Evolutionary conservation across 2,888 invertebrate genomes (phyloP).

Genomic region (Syritta pipiens): DNA sequence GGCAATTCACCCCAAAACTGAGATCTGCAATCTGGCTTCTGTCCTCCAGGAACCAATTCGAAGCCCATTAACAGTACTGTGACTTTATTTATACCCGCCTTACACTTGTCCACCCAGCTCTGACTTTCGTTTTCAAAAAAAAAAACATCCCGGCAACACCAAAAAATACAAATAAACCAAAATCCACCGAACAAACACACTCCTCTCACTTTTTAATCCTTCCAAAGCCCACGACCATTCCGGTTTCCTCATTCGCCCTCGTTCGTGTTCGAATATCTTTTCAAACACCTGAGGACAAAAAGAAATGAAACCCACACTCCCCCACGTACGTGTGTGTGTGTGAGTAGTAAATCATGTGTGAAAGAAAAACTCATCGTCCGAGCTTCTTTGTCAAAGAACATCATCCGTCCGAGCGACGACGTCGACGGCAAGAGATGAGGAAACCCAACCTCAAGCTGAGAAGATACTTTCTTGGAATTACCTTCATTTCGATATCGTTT

Average conservation of each 20-base stretch:
- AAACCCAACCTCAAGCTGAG: slow-evolving; percentile 9
- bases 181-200: not conserved
- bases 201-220: slow-evolving; percentile 44
- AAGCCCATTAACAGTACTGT: too few relatives aligned
- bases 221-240: slow-evolving; percentile 14
- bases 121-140: too few relatives aligned
- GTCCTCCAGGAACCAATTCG: too few relatives aligned
- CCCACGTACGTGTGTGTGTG: not conserved
- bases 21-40: too few relatives aligned
- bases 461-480: slow-evolving; percentile 61
- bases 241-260: slow-evolving; percentile 4
- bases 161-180: not conserved
- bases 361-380: slow-evolving; percentile 18
- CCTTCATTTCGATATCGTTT: slow-evolving; percentile 45
- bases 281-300: slow-evolving; percentile 24
- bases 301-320: slow-evolving; percentile 12
- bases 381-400: slow-evolving; percentile 7
- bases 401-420: not conserved
- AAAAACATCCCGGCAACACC: not conserved
- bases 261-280: slow-evolving; percentile 9
- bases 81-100: too few relatives aligned
- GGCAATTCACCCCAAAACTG: too few relatives aligned
- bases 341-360: slow-evolving; percentile 45
- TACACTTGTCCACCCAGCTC: too few relatives aligned
- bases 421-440: not conserved